Conservation (phyloP, 2,797 vertebrate genomes). For the Parambassis ranga region DNA sequence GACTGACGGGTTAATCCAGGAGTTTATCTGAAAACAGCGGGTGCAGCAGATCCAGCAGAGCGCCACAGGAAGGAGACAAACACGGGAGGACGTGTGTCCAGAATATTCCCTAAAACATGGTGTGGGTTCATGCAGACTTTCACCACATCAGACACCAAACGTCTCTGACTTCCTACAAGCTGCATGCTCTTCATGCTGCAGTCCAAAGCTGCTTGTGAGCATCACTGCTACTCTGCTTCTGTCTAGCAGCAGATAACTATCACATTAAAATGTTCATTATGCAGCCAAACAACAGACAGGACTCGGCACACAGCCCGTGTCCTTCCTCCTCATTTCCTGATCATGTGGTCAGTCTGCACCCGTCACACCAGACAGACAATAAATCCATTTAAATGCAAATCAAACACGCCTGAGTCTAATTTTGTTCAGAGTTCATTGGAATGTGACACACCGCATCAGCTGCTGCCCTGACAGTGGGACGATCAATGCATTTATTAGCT, state of each 20-base stretch:
- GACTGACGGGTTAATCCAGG: no score
- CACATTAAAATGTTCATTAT: slow-evolving; percentile 38
- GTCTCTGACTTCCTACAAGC: no score
- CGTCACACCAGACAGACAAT: slow-evolving; percentile 58
- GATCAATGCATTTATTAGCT: slow-evolving; percentile 1
- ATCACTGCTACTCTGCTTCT: slow-evolving; percentile 1
- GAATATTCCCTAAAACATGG: no score
- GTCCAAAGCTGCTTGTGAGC: neutral
- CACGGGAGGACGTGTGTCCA: no score
- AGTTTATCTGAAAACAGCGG: no score
- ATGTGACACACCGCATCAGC: slow-evolving; percentile 35
- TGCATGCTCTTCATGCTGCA: neutral
- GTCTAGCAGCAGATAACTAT: slow-evolving; percentile 19
- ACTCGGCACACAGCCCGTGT: no score
- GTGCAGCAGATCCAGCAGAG: no score
- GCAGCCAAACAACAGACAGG: neutral
- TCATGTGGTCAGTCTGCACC: slow-evolving; percentile 58
- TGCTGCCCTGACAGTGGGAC: neutral
- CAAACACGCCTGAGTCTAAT: slow-evolving; percentile 51
- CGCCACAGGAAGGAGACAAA: no score
- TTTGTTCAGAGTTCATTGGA: slow-evolving; percentile 39
- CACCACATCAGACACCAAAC: no score
- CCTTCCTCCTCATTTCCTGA: slow-evolving; percentile 50
- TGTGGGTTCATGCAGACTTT: no score
- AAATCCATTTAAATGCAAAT: slow-evolving; percentile 80